phyloP scores from a whole-genome alignment of 2,113 vertebrate genomes.

The Urocolius indicus region DNA sequence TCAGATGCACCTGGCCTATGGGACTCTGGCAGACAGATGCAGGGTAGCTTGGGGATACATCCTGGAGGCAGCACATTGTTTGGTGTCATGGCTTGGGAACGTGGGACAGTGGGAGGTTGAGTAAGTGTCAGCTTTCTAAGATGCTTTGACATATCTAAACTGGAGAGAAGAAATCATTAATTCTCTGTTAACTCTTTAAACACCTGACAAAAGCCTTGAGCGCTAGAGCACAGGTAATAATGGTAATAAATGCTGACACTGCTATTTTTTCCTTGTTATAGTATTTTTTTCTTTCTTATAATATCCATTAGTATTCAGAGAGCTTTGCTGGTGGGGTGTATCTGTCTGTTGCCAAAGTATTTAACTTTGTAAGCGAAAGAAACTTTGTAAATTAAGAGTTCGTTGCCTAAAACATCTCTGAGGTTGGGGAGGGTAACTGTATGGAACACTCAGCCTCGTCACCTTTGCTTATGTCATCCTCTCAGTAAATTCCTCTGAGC shows the following conservation, averaged over 20 bases:
- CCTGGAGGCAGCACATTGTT: background rate
- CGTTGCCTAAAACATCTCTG: background rate
- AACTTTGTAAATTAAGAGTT: background rate
- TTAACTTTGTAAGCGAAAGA: background rate
- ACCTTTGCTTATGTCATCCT: background rate
- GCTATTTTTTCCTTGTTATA: background rate
- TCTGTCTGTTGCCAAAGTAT: background rate
- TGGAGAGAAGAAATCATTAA: background rate
- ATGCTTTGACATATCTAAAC: background rate
- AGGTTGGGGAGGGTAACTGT: background rate
- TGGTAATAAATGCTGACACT: background rate
- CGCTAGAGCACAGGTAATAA: background rate
- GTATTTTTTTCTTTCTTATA: background rate
- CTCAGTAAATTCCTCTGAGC: background rate
- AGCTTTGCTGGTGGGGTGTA: background rate
- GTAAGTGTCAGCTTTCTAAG: accelerated
- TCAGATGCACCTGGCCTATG: background rate
- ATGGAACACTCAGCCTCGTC: background rate
- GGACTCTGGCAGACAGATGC: background rate
- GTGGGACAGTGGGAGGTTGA: background rate
- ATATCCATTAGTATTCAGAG: background rate
- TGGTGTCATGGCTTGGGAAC: background rate
- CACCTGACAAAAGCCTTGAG: background rate
- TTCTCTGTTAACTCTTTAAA: background rate
- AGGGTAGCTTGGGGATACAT: background rate